These are phyloP conservation scores for Synaphobranchus kaupii DNA, from an alignment of 2,797 vertebrate genomes.

Conservation along the genomic window DNA sequence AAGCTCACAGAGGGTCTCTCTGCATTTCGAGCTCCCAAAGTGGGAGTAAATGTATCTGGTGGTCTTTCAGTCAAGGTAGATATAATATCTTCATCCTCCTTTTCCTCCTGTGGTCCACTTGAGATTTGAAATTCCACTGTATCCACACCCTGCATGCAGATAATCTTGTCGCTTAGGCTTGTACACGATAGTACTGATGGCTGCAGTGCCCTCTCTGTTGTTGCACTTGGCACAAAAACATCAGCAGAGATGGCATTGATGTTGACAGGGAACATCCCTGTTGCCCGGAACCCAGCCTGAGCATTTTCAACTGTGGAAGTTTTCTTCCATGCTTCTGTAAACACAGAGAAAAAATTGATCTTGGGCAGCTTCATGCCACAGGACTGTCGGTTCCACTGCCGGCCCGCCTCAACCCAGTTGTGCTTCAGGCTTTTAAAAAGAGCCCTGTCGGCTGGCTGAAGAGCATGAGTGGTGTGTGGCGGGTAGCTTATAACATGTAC, in stretches of 20 bases:
- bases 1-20: too few species aligned
- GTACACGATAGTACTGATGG: not conserved
- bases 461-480: not conserved
- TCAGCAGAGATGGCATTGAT: not conserved
- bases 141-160: not conserved
- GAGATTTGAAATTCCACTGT: not conserved
- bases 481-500: conserved; percentile 12
- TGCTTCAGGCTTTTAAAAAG: conserved; percentile 7
- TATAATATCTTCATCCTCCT: not conserved
- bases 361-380: conserved; percentile 1
- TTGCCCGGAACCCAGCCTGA: not conserved
- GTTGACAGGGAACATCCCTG: conserved; percentile 1
- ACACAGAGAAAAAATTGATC: too few species aligned
- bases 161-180: not conserved
- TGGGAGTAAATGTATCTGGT: too few species aligned
- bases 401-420: not conserved
- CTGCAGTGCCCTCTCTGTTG: conserved; percentile 9
- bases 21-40: too few species aligned
- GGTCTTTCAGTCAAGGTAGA: not conserved
- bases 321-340: too few species aligned
- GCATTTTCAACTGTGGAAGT: not conserved
- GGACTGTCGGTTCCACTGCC: not conserved
- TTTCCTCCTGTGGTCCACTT: not conserved
- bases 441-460: conserved; percentile 6
- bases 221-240: not conserved